These are phyloP conservation scores for Seira musarum DNA, from an alignment of 2,888 invertebrate genomes.

Conservation along the genomic window DNA sequence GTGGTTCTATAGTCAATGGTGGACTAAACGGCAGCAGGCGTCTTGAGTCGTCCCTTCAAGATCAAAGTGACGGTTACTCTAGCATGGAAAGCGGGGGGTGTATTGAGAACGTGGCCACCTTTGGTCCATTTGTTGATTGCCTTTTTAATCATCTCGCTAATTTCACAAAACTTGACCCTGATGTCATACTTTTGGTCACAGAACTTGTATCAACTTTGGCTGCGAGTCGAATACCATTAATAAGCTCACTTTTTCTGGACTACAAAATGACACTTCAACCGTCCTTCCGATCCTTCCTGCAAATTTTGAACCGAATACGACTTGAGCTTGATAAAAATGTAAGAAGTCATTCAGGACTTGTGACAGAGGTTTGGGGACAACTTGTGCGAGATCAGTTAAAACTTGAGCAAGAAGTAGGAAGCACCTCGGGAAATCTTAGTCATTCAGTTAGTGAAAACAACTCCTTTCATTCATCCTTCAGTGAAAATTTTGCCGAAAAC, in stretches of 20 bases:
- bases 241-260: conserved; percentile 65
- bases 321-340: conserved; percentile 63
- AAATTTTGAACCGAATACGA: conserved; percentile 66
- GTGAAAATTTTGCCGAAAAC: conserved; percentile 58
- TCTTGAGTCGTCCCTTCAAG: conserved; percentile 27
- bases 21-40: not conserved
- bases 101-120: conserved; percentile 50
- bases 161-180: conserved; percentile 59
- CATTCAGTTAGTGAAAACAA: too few relatives aligned
- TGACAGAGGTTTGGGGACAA: conserved; percentile 61
- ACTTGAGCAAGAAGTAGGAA: conserved; percentile 25
- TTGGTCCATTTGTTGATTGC: conserved; percentile 68
- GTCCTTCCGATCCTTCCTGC: conserved; percentile 65
- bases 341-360: conserved; percentile 37
- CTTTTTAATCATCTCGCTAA: conserved; percentile 62
- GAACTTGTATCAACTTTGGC: conserved; percentile 65
- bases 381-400: conserved; percentile 38
- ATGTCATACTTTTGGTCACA: conserved; percentile 66
- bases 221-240: conserved; percentile 65
- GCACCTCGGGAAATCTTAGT: not conserved
- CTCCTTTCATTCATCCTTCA: conserved; percentile 32
- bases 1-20: not conserved
- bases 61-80: conserved; percentile 63
- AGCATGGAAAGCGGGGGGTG: conserved; percentile 53
- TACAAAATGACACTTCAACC: conserved; percentile 67